A percentile compares a stretch with the other conserved stretches of the same genome.
Conservation (phyloP, 35 echinoderm and acorn worm species). For the Heliocidaris tuberculata region DNA sequence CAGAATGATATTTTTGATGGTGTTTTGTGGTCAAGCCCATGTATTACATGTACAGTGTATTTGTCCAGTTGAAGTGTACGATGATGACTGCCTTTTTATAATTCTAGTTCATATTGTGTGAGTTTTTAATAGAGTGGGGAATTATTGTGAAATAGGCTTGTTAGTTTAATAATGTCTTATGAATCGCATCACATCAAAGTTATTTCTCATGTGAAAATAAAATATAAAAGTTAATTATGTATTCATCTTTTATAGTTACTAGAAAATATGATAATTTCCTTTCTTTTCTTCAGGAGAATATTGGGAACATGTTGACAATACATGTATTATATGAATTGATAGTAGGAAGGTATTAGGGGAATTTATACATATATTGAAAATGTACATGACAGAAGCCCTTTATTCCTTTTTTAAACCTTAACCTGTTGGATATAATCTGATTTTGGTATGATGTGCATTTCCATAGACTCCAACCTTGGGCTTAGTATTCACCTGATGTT, state of each 20-base stretch:
- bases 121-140: too few species aligned
- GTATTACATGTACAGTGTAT: too few species aligned
- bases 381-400: too few species aligned
- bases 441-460: neutral
- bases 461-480: neutral
- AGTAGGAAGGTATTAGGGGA: too few species aligned
- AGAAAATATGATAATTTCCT: neutral
- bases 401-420: neutral
- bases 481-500: too few species aligned
- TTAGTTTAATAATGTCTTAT: neutral
- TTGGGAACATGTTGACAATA: too few species aligned
- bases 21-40: neutral
- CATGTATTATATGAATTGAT: too few species aligned
- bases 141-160: too few species aligned
- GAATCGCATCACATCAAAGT: neutral
- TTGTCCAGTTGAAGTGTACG: neutral
- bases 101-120: neutral
- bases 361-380: too few species aligned
- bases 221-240: neutral
- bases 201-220: neutral
- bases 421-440: neutral
- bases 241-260: neutral
- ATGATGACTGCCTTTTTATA: neutral
- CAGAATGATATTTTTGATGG: constrained; percentile 7
- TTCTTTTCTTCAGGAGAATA: too few species aligned